Evolutionary conservation across 2,888 invertebrate species (phyloP).

Genomic region (Eilema griseolum): DNA sequence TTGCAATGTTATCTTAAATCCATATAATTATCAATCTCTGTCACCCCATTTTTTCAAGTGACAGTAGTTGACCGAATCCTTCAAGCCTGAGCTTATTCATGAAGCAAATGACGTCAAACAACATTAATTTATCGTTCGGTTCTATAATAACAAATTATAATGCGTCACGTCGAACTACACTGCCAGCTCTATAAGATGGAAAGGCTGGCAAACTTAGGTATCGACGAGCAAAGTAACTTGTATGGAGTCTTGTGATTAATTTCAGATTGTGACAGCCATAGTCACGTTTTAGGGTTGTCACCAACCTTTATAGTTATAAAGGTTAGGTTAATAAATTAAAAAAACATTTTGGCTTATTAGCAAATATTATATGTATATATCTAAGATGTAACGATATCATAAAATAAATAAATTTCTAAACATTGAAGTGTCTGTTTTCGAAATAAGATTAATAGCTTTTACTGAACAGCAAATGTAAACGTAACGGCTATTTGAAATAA

Average conservation of each 20-base stretch:
- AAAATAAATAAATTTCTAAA: too few relatives aligned
- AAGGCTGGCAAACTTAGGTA: constrained; percentile 42
- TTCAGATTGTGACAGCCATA: constrained; percentile 45
- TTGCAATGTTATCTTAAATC: background rate
- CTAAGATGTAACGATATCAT: too few relatives aligned
- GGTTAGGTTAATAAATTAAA: background rate
- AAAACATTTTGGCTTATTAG: background rate
- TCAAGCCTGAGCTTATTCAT: constrained; percentile 32
- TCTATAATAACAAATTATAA: constrained; percentile 52
- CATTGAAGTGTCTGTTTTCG: too few relatives aligned
- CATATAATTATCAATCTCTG: constrained; percentile 1
- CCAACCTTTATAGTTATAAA: background rate
- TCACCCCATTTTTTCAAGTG: background rate
- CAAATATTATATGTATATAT: too few relatives aligned
- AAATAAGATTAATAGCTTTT: too few relatives aligned
- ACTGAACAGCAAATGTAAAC: too few relatives aligned
- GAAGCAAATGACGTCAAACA: constrained; percentile 24
- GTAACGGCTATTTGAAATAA: too few relatives aligned
- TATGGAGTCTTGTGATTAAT: constrained; percentile 43
- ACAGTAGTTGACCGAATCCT: constrained; percentile 9
- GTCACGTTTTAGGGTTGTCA: constrained; percentile 13
- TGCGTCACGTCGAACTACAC: constrained; percentile 45
- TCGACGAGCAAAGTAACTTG: constrained; percentile 52
- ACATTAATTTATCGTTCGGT: constrained; percentile 49
- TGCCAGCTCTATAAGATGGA: constrained; percentile 35